These are phyloP conservation scores for Arvicola amphibius DNA, from an alignment of 2,797 vertebrate genomes.

Conservation along the genomic window DNA sequence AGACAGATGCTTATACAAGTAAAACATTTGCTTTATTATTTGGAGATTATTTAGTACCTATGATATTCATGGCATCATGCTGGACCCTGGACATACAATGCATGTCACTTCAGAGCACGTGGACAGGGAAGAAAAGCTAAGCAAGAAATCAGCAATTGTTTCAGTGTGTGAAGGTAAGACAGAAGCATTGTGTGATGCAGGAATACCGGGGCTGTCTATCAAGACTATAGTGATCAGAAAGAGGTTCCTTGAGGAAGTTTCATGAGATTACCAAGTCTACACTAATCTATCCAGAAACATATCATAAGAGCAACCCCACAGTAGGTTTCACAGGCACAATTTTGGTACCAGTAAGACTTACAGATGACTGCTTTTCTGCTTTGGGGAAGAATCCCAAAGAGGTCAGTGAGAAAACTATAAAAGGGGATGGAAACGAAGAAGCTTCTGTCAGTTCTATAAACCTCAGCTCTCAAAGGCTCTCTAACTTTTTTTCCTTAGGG, in stretches of 20 bases:
- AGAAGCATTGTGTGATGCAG: not conserved
- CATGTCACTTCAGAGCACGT: not conserved
- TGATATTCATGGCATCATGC: no score
- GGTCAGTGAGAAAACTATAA: not conserved
- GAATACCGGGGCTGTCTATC: accelerated
- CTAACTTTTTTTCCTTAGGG: not conserved
- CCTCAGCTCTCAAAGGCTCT: not conserved
- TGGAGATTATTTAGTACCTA: not conserved
- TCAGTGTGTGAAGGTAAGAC: not conserved
- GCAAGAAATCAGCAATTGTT: not conserved
- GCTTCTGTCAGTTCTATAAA: not conserved
- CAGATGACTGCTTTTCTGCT: not conserved
- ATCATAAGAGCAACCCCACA: not conserved
- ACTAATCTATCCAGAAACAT: not conserved
- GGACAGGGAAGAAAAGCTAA: not conserved
- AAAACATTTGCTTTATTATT: no score
- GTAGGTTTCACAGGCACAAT: not conserved
- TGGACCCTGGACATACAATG: not conserved
- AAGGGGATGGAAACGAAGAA: not conserved
- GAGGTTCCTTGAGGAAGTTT: not conserved
- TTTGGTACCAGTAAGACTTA: not conserved
- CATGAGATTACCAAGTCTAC: not conserved
- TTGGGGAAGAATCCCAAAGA: not conserved
- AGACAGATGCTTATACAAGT: not conserved
- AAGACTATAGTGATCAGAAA: not conserved